phyloP scores from a whole-genome alignment of 2,113 vertebrate genomes.

The Poeciliopsis retropinna region DNA sequence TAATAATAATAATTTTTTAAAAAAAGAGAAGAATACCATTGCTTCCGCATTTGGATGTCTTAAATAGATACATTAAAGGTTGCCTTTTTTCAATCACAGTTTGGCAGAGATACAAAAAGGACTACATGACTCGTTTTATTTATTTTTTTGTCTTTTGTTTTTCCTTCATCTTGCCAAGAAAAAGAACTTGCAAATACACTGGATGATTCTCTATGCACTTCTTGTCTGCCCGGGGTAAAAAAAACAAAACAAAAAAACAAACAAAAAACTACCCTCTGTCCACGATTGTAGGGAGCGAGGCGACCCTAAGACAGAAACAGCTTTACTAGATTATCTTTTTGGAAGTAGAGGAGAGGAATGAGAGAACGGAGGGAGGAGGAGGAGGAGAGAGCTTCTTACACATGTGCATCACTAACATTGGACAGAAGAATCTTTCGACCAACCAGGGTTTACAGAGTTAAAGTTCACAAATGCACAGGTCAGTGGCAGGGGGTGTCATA shows the following conservation, averaged over 20 bases:
- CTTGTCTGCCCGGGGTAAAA: constrained; percentile 78
- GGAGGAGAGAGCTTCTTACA: constrained; percentile 81
- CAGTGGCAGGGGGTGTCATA: constrained; percentile 60
- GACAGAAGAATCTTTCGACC: constrained; percentile 93
- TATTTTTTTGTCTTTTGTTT: constrained; percentile 68
- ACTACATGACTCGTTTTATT: constrained; percentile 88
- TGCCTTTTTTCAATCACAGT: constrained; percentile 89
- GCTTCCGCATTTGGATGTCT: constrained; percentile 74
- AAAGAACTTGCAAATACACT: constrained; percentile 97
- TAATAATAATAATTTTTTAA: constrained; percentile 43
- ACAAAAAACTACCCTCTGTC: constrained; percentile 62
- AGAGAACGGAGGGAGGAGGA: not conserved
- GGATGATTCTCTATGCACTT: constrained; percentile 85
- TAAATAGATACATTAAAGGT: constrained; percentile 88
- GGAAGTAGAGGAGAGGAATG: constrained; percentile 41
- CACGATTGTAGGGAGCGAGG: constrained; percentile 59
- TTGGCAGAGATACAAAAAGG: constrained; percentile 91
- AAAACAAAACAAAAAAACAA: no score
- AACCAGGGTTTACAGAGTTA: constrained; percentile 90
- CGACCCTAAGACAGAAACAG: constrained; percentile 79
- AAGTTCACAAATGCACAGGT: constrained; percentile 95
- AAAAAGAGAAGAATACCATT: constrained; percentile 53
- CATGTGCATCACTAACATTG: constrained; percentile 93
- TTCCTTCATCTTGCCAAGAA: constrained; percentile 82
- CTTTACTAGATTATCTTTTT: constrained; percentile 76